Evolutionary conservation across 2,888 invertebrate genomes (phyloP).

Genomic region (Nomada fabriciana): DNA sequence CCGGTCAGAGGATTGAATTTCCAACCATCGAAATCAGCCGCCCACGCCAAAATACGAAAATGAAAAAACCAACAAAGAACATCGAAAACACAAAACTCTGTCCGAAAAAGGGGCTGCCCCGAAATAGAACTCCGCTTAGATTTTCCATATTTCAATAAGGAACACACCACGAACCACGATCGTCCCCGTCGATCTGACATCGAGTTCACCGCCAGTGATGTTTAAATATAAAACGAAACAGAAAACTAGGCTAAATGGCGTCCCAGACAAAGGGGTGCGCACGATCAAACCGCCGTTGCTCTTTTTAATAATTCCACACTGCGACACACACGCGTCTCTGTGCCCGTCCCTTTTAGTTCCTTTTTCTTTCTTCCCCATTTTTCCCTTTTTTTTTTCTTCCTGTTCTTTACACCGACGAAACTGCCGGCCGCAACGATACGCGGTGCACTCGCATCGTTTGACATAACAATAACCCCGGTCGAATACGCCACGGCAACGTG

Average conservation of each 20-base stretch:
- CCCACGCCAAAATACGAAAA: no score
- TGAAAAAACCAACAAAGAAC: background rate
- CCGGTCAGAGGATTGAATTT: background rate
- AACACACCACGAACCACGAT: slow-evolving; percentile 8
- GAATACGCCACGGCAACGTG: slow-evolving; percentile 25
- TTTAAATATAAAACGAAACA: slow-evolving; percentile 32
- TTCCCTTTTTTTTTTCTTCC: background rate
- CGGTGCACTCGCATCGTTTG: slow-evolving; percentile 51
- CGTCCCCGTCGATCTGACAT: background rate
- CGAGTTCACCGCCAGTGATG: background rate
- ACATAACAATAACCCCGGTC: slow-evolving; percentile 57
- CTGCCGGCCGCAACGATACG: slow-evolving; percentile 1
- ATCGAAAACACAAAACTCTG: no score
- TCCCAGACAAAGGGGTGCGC: slow-evolving; percentile 29
- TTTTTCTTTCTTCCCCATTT: background rate
- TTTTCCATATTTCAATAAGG: slow-evolving; percentile 29
- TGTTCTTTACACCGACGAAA: background rate
- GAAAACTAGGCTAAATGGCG: slow-evolving; percentile 6
- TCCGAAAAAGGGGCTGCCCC: background rate
- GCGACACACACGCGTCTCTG: background rate
- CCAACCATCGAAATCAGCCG: background rate
- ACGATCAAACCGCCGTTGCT: slow-evolving; percentile 5
- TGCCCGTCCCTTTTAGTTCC: background rate
- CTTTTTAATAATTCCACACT: slow-evolving; percentile 43
- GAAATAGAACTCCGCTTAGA: background rate